Evolutionary conservation across 2,888 invertebrate genomes (phyloP), one percentile per base, ranked within the genome.

Genomic region (Sphecodes monilicornis): DNA sequence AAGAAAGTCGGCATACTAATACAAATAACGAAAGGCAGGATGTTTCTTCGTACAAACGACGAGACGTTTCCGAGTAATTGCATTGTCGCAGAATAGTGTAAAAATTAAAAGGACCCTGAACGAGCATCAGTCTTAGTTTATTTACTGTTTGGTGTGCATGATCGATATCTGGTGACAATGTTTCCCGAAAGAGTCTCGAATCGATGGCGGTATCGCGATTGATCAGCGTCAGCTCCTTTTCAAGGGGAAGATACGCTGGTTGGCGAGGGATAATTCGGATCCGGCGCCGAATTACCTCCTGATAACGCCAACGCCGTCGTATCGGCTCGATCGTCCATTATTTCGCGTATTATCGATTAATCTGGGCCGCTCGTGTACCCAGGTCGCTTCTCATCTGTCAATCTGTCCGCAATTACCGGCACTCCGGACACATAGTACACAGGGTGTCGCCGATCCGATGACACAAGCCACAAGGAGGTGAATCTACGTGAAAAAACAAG

Each of bases 171-270:
- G 57, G 57, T 5, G 57, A 26, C 26, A 57, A 16, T 57, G 57
- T 57, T 57, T 29, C 57, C 26, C 57, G 57, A 5, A 57, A 57
- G 16, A 57, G 26, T 57, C 16, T 29, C 16, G 26, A 13, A 26
- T 13, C 26, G 57, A 13, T 57, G 16, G 57, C 50, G 18, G 69
- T 75, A 75, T 85, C 85, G 57, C 68, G 41, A n/a, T 80, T 69
- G 77, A 88, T 71, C 54, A 32, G 43, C 57, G 57, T 50, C 72
- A 18, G 13, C 32, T 32, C 39, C 60, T 84, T 77, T 66, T 16
- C 43, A 41, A 57, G 3, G 60, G 39, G 29, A 32, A 77, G 74
- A 76, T 76, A 80, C 13, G 70, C 66, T 41, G 46, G 32, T 50
- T 29, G 70, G 11, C 36, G n/a, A 13, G 39, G 68, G 57, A 73